A percentile compares a stretch with the other conserved stretches of the same genome.
These are phyloP conservation scores for Ctenopoma multispine DNA, from an alignment of 2,797 vertebrate species.

Conservation along the genomic window DNA sequence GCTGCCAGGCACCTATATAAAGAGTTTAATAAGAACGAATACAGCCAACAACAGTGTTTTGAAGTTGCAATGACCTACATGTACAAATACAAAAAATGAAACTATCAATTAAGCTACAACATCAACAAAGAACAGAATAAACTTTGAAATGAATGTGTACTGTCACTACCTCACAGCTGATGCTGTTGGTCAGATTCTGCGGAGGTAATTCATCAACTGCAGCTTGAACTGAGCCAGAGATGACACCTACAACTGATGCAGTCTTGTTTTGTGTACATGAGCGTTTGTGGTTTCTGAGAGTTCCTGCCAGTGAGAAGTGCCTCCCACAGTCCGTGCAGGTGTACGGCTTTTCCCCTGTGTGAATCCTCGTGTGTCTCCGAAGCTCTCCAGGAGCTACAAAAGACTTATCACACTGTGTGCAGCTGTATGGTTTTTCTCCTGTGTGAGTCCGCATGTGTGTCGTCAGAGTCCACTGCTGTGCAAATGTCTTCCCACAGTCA, in stretches of 20 bases:
- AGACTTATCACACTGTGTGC: slow-evolving; percentile 77
- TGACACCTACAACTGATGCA: not conserved
- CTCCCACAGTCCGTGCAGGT: slow-evolving; percentile 75
- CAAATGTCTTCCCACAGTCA: slow-evolving; percentile 81
- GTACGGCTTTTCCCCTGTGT: slow-evolving; percentile 82
- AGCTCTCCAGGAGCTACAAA: slow-evolving; percentile 81
- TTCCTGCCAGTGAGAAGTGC: slow-evolving; percentile 79
- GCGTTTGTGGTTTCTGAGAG: slow-evolving; percentile 78
- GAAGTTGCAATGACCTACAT: not conserved
- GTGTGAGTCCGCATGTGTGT: slow-evolving; percentile 82
- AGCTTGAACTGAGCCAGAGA: slow-evolving; percentile 12
- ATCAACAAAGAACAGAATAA: not conserved
- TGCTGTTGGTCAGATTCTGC: slow-evolving; percentile 6
- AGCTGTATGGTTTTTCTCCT: slow-evolving; percentile 80
- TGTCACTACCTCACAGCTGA: slow-evolving; percentile 56
- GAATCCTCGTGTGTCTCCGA: slow-evolving; percentile 78
- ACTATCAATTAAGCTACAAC: not conserved
- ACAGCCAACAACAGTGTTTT: not conserved
- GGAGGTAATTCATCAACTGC: slow-evolving; percentile 38
- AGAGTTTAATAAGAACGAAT: slow-evolving; percentile 14
- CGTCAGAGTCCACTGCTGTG: slow-evolving; percentile 82
- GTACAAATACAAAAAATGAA: not conserved
- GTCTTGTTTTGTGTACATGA: slow-evolving; percentile 69
- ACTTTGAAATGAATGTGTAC: not conserved
- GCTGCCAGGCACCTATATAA: slow-evolving; percentile 43